Evolutionary conservation across 2,797 vertebrate genomes (phyloP).

Genomic region (Pipistrellus nathusii): DNA sequence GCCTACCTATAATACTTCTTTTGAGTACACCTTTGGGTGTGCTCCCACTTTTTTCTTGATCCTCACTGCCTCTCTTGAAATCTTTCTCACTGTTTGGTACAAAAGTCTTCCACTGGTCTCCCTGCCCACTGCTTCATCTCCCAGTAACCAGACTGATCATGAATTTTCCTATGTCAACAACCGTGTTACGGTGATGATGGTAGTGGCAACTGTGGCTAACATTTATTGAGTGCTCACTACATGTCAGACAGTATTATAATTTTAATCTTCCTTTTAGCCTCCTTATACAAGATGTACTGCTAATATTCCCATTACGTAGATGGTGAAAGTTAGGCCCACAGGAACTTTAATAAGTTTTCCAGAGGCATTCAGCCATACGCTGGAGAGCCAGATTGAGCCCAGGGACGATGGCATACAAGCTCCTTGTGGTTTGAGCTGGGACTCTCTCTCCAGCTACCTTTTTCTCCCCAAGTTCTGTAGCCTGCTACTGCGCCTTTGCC

Average conservation of each 20-base stretch:
- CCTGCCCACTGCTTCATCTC: neutral
- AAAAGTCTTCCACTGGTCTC: neutral
- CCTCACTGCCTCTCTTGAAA: neutral
- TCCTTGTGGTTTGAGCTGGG: neutral
- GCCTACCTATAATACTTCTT: neutral
- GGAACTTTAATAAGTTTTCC: neutral
- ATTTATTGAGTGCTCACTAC: neutral
- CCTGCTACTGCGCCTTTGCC: neutral
- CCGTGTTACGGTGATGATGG: neutral
- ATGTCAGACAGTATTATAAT: neutral
- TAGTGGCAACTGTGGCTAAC: rapidly evolving
- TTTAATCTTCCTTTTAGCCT: neutral
- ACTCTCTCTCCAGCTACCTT: neutral
- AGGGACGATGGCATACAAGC: rapidly evolving
- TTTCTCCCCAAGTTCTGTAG: neutral
- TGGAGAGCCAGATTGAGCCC: too few species aligned
- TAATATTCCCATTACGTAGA: neutral
- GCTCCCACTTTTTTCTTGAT: neutral
- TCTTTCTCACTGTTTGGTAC: neutral
- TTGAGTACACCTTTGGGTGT: neutral
- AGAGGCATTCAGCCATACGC: neutral
- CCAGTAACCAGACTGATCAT: neutral
- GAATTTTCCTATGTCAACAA: neutral
- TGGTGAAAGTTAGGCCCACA: neutral
- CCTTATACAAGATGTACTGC: neutral